Percentiles rank a stretch among this genome's conserved stretches.
Evolutionary conservation across 1,140 invertebrate genomes (phyloP).

Genomic region (Sinonovacula constricta): DNA sequence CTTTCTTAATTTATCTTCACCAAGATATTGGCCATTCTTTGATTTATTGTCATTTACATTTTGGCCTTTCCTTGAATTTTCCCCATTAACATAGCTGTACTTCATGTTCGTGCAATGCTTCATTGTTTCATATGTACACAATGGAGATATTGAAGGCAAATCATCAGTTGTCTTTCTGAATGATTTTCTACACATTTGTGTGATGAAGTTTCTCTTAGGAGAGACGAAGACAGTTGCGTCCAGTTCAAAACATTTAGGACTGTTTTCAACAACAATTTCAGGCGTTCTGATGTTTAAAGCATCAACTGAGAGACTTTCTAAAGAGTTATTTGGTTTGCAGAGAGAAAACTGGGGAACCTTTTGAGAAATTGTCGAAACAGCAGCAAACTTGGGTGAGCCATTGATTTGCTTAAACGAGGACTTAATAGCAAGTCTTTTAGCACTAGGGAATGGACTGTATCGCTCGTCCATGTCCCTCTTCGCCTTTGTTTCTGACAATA

Average conservation of each 20-base stretch:
- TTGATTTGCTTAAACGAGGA: constrained; percentile 37
- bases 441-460: constrained; percentile 43
- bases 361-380: constrained; percentile 3
- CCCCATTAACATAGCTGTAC: not conserved
- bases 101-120: not conserved
- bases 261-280: constrained; percentile 39
- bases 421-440: constrained; percentile 49
- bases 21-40: too few relatives aligned
- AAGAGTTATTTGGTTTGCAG: not conserved
- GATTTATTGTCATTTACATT: too few relatives aligned
- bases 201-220: not conserved
- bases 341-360: not conserved
- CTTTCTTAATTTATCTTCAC: too few relatives aligned
- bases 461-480: constrained; percentile 21
- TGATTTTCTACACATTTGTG: not conserved
- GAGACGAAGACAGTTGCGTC: constrained; percentile 33
- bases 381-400: constrained; percentile 23
- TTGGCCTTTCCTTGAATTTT: not conserved
- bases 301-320: not conserved
- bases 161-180: not conserved
- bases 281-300: constrained; percentile 33
- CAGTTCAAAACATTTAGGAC: constrained; percentile 13
- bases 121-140: not conserved
- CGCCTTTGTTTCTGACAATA: not conserved
- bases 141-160: not conserved